Evolutionary conservation across 2,797 vertebrate species (phyloP), one percentile per base, ranked within the genome.

Genomic region (Clarias platycephalus): DNA sequence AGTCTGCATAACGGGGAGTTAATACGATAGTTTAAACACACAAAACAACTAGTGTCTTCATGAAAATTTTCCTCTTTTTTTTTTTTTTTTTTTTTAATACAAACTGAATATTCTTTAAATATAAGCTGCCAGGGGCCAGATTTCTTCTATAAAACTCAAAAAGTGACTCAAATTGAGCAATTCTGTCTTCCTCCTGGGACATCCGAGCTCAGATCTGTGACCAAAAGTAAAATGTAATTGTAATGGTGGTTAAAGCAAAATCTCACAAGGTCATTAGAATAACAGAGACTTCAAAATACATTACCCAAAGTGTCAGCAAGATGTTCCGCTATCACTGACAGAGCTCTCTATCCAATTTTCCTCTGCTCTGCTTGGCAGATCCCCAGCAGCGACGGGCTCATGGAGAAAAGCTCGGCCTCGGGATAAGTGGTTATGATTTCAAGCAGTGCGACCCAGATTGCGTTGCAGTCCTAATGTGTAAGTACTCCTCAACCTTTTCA

Each of bases 191-290:
- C 84, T 82, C 63, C 57, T n/a, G 82, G 80, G 68, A 49, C 78
- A 81, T 83, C 22, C 53, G 62, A 83, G 71, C 37, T 74, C 66
- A 66, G 60, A 89, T 93, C 91, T 93, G 18, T 92, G 93, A 92
- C 93, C 60, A 28, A 93, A 91, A 92, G 90, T 90, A 84, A 90
- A 85, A 91, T 90, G 91, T 95, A 94, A 95, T 95, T 87, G 87
- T 83, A 83, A 86, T 82, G 83, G 84, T 88, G 80, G 86, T 89
- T 87, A 87, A 66, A 71, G 83, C 74, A 81, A 88, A 88, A 89
- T 87, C 83, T 86, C 86, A 86, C 66, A 62, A 83, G 83, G 83
- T 90, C 84, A 86, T 90, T 88, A 87, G 84, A 86, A 86, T 85
- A 89, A 90, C 85, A 89, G 77, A 91, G 80, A 89, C 84, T 84